Evolutionary conservation across 2,797 vertebrate genomes (phyloP).

Genomic region (Ctenopoma multispine): DNA sequence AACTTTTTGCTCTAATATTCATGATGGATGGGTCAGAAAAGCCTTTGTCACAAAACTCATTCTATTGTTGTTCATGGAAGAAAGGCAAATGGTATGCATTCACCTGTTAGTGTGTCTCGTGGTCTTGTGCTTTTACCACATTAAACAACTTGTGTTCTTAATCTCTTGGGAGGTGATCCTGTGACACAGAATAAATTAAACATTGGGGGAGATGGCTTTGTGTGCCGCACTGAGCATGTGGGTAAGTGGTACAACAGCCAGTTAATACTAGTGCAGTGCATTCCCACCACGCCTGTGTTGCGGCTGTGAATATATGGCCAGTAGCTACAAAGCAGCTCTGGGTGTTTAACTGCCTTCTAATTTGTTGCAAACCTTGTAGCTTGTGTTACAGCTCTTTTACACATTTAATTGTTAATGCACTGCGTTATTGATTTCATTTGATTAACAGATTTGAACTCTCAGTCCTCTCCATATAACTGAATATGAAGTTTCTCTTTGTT

Average conservation of each 20-base stretch:
- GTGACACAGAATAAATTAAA: conserved; percentile 77
- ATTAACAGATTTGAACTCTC: conserved; percentile 23
- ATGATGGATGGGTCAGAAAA: conserved; percentile 47
- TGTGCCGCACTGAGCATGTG: conserved; percentile 51
- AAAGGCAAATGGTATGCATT: conserved; percentile 33
- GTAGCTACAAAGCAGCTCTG: conserved; percentile 16
- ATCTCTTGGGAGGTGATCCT: conserved; percentile 68
- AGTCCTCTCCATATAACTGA: conserved; percentile 16
- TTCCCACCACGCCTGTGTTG: conserved; percentile 52
- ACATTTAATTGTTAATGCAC: not conserved
- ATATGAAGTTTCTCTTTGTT: conserved; percentile 42
- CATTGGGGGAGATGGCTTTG: conserved; percentile 40
- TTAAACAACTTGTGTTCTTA: conserved; percentile 67
- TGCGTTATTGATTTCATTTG: conserved; percentile 5
- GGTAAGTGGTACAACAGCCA: conserved; percentile 45
- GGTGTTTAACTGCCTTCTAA: conserved; percentile 39
- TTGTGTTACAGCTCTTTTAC: conserved; percentile 30
- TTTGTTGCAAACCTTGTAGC: conserved; percentile 15
- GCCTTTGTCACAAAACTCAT: conserved; percentile 39
- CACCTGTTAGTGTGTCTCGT: conserved; percentile 2
- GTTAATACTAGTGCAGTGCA: conserved; percentile 58
- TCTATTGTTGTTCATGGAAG: conserved; percentile 48
- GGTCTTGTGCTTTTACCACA: conserved; percentile 57
- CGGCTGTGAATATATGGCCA: conserved; percentile 47
- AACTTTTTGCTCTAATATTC: conserved; percentile 34